Percentiles rank a stretch among this genome's conserved stretches.
These are phyloP conservation scores for Platichthys flesus DNA, from an alignment of 2,113 vertebrate genomes.

Conservation along the genomic window DNA sequence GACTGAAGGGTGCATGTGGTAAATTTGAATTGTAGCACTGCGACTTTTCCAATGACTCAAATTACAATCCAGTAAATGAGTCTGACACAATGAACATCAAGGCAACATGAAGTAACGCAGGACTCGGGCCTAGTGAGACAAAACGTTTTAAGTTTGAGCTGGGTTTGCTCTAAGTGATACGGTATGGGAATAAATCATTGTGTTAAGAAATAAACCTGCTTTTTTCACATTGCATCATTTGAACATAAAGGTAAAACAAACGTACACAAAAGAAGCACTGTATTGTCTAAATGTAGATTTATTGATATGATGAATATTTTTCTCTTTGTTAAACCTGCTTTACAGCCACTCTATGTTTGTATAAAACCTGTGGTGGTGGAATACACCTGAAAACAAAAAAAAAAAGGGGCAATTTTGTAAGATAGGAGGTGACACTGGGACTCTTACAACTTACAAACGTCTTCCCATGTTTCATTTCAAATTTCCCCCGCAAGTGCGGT, in stretches of 20 bases:
- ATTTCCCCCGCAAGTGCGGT: slow-evolving; percentile 34
- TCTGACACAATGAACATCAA: slow-evolving; percentile 71
- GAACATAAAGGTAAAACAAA: slow-evolving; percentile 64
- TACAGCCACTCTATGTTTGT: slow-evolving; percentile 44
- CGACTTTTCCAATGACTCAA: slow-evolving; percentile 40
- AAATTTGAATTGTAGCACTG: slow-evolving; percentile 28
- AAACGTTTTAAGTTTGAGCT: slow-evolving; percentile 56
- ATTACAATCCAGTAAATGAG: slow-evolving; percentile 59
- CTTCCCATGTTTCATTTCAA: slow-evolving; percentile 35
- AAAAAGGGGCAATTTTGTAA: slow-evolving; percentile 39
- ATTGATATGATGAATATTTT: slow-evolving; percentile 54
- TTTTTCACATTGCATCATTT: slow-evolving; percentile 68
- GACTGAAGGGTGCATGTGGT: slow-evolving; percentile 49
- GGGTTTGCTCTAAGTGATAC: slow-evolving; percentile 52
- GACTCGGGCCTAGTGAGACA: slow-evolving; percentile 55
- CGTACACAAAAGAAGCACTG: slow-evolving; percentile 74
- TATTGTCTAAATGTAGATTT: slow-evolving; percentile 73
- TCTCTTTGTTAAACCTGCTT: slow-evolving; percentile 30
- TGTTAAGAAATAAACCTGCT: slow-evolving; percentile 60
- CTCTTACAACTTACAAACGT: slow-evolving; percentile 42
- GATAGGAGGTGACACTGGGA: slow-evolving; percentile 1
- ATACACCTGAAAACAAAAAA: neutral
- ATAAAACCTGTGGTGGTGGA: slow-evolving; percentile 42
- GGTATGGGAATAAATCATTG: slow-evolving; percentile 56
- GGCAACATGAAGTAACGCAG: slow-evolving; percentile 60